phyloP scores from a whole-genome alignment of 2,797 vertebrate genomes.

The Anguilla pacifica region DNA sequence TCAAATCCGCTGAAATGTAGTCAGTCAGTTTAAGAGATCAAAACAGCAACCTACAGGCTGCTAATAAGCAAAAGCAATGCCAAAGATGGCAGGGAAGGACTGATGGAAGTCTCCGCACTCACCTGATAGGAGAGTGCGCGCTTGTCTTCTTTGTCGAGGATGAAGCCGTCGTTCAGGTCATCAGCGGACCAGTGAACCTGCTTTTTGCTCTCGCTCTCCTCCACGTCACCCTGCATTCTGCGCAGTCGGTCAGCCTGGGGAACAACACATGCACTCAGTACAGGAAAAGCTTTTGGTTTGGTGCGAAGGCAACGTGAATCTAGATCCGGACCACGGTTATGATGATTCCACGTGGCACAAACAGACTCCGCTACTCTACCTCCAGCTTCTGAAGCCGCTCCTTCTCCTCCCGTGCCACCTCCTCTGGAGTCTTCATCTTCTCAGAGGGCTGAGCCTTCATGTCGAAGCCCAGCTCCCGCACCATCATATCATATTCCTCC shows the following conservation, averaged over 20 bases:
- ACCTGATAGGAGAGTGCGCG: conserved; percentile 85
- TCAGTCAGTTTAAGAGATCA: neutral
- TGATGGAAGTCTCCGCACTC: conserved; percentile 15
- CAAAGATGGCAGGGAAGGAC: neutral
- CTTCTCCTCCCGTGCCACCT: conserved; percentile 82
- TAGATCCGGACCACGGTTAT: neutral
- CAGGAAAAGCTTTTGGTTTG: neutral
- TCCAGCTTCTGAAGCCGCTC: conserved; percentile 84
- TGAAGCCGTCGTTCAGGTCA: conserved; percentile 88
- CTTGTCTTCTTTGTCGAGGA: conserved; percentile 84
- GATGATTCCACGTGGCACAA: neutral
- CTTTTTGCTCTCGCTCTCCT: conserved; percentile 49
- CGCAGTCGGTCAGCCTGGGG: conserved; percentile 83
- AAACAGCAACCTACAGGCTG: neutral
- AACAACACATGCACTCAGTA: conserved; percentile 6
- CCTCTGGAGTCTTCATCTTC: conserved; percentile 88
- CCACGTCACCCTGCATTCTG: conserved; percentile 86
- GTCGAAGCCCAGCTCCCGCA: conserved; percentile 93
- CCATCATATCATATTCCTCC: conserved; percentile 90
- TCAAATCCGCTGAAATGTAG: neutral
- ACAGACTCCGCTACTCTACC: conserved; percentile 59
- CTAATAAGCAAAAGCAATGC: neutral
- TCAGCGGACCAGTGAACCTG: conserved; percentile 84
- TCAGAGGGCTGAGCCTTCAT: conserved; percentile 95
- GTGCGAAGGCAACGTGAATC: neutral